phyloP scores from a whole-genome alignment of 2,888 invertebrate species.

The Brachyptera putata region DNA sequence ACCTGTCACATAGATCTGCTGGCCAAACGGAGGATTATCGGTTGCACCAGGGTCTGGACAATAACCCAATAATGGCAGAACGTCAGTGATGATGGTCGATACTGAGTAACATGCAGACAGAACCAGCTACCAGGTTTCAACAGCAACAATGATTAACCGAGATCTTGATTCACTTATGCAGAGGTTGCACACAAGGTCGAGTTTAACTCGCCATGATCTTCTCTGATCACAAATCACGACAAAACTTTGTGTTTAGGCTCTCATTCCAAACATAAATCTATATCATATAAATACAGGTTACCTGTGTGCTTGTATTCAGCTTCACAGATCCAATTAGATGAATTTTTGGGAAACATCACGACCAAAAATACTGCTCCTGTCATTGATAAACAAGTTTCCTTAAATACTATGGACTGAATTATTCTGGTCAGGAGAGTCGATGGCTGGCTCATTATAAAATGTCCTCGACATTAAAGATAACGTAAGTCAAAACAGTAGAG shows the following conservation, averaged over 20 bases:
- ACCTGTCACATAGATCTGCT: slow-evolving; percentile 25
- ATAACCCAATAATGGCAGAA: too few species aligned
- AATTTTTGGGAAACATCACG: slow-evolving; percentile 26
- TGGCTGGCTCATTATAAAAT: slow-evolving; percentile 27
- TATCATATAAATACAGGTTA: slow-evolving; percentile 24
- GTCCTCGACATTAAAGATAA: slow-evolving; percentile 25
- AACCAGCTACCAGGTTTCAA: too few species aligned
- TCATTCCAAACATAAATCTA: slow-evolving; percentile 26
- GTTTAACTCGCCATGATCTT: neutral
- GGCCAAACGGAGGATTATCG: neutral
- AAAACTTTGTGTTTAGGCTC: slow-evolving; percentile 22
- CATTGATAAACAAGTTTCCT: slow-evolving; percentile 28
- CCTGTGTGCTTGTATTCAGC: slow-evolving; percentile 9
- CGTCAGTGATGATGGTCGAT: too few species aligned
- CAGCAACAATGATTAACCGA: neutral
- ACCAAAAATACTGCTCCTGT: slow-evolving; percentile 26
- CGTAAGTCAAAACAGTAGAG: slow-evolving; percentile 21
- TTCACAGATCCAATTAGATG: slow-evolving; percentile 29
- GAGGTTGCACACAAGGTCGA: slow-evolving; percentile 8
- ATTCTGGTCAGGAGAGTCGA: slow-evolving; percentile 25
- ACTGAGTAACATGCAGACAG: too few species aligned
- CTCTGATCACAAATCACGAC: slow-evolving; percentile 23
- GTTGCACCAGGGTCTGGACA: too few species aligned
- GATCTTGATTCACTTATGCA: slow-evolving; percentile 8
- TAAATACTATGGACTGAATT: slow-evolving; percentile 26